Conservation (phyloP, 2,888 invertebrate genomes). For the Thereva nobilitata region DNA sequence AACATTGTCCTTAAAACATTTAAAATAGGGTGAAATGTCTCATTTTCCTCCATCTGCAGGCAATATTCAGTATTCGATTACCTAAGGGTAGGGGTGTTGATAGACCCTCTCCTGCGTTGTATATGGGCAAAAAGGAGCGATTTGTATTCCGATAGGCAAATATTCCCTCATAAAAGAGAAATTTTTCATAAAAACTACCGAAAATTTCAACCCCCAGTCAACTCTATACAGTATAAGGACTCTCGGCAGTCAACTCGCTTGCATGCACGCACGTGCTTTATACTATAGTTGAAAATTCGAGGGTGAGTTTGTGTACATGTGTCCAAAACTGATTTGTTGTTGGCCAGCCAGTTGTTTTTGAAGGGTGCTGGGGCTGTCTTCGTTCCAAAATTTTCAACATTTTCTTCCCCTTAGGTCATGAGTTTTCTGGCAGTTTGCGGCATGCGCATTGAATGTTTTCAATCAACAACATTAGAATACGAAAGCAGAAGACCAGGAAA, state of each 20-base stretch:
- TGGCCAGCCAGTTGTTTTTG: background rate
- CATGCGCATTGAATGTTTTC: too few species aligned
- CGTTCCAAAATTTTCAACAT: conserved; percentile 6
- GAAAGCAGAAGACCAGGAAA: too few species aligned
- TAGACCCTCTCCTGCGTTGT: background rate
- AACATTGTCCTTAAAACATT: too few species aligned
- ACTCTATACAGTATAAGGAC: too few species aligned
- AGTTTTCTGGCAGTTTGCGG: too few species aligned
- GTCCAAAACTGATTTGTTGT: conserved; percentile 20
- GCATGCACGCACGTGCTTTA: conserved; percentile 9
- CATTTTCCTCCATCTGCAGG: too few species aligned
- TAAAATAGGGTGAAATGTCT: too few species aligned
- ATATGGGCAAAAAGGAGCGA: background rate
- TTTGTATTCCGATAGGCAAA: conserved; percentile 21
- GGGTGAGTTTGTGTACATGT: conserved; percentile 25
- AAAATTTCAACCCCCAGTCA: background rate
- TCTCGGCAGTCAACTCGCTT: too few species aligned
- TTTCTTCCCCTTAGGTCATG: background rate
- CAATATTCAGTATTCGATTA: too few species aligned
- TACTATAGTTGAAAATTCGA: conserved; percentile 1
- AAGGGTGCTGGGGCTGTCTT: conserved; percentile 5
- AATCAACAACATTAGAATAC: too few species aligned
- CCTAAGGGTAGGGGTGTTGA: conserved; percentile 17
- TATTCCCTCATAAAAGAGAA: conserved; percentile 1
- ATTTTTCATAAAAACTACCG: conserved; percentile 4